A percentile compares a stretch with the other conserved stretches of the same genome.
These are phyloP conservation scores for Terrapene triunguis DNA, from an alignment of 2,113 vertebrate genomes.

Conservation along the genomic window DNA sequence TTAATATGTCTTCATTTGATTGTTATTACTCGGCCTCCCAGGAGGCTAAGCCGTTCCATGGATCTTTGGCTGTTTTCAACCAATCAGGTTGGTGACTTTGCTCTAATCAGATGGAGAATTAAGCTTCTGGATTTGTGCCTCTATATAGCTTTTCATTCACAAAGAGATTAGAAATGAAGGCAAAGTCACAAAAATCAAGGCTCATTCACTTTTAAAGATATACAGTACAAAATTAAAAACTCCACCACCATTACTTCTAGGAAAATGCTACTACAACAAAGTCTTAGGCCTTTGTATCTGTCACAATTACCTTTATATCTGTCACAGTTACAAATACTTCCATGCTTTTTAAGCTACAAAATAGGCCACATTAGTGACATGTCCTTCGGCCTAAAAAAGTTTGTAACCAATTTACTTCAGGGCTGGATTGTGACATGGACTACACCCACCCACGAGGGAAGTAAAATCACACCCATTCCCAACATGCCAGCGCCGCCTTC, in stretches of 20 bases:
- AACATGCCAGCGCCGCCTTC: slow-evolving; percentile 10
- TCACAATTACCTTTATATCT: slow-evolving; percentile 31
- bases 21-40: slow-evolving; percentile 71
- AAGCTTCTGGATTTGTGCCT: slow-evolving; percentile 70
- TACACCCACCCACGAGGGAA: neutral
- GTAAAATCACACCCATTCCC: rapidly evolving
- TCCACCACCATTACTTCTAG: neutral
- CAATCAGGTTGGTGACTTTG: slow-evolving; percentile 65
- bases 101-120: slow-evolving; percentile 77
- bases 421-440: slow-evolving; percentile 1
- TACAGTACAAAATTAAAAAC: slow-evolving; percentile 10
- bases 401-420: slow-evolving; percentile 13
- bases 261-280: neutral
- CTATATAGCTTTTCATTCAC: slow-evolving; percentile 64
- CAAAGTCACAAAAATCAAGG: slow-evolving; percentile 52
- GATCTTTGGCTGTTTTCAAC: slow-evolving; percentile 65
- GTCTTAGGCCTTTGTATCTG: slow-evolving; percentile 26
- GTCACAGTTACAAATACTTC: neutral
- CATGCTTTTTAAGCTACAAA: neutral
- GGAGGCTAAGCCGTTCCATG: slow-evolving; percentile 63
- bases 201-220: slow-evolving; percentile 39
- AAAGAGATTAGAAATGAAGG: slow-evolving; percentile 64
- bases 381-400: slow-evolving; percentile 30
- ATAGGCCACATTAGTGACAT: slow-evolving; percentile 17
- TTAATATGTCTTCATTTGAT: slow-evolving; percentile 77